Evolutionary conservation across 2,797 vertebrate species (phyloP).

Genomic region (Darevskia nairensis): DNA sequence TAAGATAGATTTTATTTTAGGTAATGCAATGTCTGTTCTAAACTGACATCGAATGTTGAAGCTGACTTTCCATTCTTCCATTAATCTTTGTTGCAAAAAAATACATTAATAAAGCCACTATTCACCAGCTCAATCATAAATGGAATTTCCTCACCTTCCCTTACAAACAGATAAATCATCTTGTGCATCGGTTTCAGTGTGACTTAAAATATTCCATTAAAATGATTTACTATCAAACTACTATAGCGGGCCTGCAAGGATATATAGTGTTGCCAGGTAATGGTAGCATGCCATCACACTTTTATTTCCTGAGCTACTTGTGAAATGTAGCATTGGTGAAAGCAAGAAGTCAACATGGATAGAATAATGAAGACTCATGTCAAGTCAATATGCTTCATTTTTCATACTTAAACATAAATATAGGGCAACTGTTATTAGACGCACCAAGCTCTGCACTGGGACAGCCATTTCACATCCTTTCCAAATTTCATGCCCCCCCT

Average conservation of each 20-base stretch:
- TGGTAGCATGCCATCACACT: conserved; percentile 10
- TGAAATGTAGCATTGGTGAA: conserved; percentile 15
- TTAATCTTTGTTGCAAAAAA: conserved; percentile 57
- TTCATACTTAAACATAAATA: conserved; percentile 23
- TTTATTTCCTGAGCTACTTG: conserved; percentile 34
- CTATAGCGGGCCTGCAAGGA: not conserved
- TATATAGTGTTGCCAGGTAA: conserved; percentile 16
- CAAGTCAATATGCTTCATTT: conserved; percentile 22
- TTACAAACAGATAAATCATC: conserved; percentile 46
- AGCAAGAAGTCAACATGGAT: conserved; percentile 27
- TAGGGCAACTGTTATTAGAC: not conserved
- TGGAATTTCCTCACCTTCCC: conserved; percentile 53
- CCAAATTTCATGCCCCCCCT: not conserved
- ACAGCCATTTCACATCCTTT: not conserved
- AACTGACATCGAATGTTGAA: conserved; percentile 31
- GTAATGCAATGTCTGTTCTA: conserved; percentile 54
- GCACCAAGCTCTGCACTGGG: not conserved
- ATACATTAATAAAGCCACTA: conserved; percentile 57
- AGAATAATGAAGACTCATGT: conserved; percentile 44
- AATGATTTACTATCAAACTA: conserved; percentile 31
- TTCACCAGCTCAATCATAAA: conserved; percentile 47
- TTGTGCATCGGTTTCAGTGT: conserved; percentile 29
- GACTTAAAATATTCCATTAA: conserved; percentile 51
- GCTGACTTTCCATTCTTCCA: conserved; percentile 26
- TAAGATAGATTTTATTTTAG: conserved; percentile 45